Evolutionary conservation across 2,888 invertebrate species (phyloP), one percentile per base, ranked within the genome.

Genomic region (Catocala sponsa): DNA sequence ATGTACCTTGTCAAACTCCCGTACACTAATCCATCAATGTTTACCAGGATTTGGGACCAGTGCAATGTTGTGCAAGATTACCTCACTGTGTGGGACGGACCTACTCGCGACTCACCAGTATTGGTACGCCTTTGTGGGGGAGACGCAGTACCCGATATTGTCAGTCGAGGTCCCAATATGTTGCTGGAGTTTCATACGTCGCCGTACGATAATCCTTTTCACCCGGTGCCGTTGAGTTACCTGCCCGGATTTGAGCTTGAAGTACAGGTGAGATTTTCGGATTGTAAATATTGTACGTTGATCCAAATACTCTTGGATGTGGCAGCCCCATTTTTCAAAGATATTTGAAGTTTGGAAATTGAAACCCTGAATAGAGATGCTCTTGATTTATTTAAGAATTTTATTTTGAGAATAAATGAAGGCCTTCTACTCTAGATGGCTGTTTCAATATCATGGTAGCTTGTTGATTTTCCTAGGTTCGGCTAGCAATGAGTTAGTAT

Each of bases 21-120:
- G 11, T 33, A 55, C 35, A 68, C 59, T 70, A 74, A 70, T 68
- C 55, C 55, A 66, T 71, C 63, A 60, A 66, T 58, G 49, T 66
- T 55, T 88, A 86, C 56, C 85, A 97, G 97, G 87, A 96, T 97
- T 65, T 97, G 97, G 97, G 97, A 97, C 89, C 97, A 97, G 88
- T 97, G 97, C 88, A 97, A 97, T 86, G 96, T 96, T 78, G 97
- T 97, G 65, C 97, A 97, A 88, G 97, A 98, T 90, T 97, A 97
- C 86, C 91, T 98, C 74, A 97, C 97, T 38, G 97, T 98, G 57
- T 96, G 97, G 94, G 98, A 98, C 83, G 98, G 98, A 0, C 95
- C 96, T 43, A 96, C 96, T 12, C 94, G 95, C 11, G 95, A 95
- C 56, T 96, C 96, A n/a, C 97, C 97, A 0, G 95, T 97, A 7